phyloP scores from a whole-genome alignment of 1,140 invertebrate species.

The Hycleus phaleratus region DNA sequence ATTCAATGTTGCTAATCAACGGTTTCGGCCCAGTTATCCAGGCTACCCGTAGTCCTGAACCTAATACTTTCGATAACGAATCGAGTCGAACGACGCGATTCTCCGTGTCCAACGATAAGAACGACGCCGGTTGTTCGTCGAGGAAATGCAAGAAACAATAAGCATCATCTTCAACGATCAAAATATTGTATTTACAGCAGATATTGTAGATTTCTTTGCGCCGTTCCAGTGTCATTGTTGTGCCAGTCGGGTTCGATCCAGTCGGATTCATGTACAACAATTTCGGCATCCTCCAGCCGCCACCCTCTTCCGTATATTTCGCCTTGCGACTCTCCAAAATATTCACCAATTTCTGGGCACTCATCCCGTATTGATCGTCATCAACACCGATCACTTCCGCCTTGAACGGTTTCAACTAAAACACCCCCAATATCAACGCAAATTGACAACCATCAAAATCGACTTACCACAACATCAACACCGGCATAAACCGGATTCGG shows the following conservation, averaged over 20 bases:
- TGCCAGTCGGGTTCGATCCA: conserved; percentile 63
- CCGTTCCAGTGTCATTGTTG: conserved; percentile 55
- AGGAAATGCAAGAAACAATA: conserved; percentile 66
- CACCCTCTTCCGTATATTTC: conserved; percentile 36
- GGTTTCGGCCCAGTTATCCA: conserved; percentile 61
- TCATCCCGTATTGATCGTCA: conserved; percentile 47
- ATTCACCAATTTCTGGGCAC: conserved; percentile 42
- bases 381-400: conserved; percentile 45
- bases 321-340: conserved; percentile 42
- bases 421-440: conserved; percentile 3
- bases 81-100: conserved; percentile 71
- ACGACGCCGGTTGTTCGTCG: conserved; percentile 54
- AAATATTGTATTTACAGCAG: conserved; percentile 65
- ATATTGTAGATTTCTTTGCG: conserved; percentile 65
- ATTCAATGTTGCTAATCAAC: conserved; percentile 53
- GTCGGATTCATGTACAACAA: conserved; percentile 54
- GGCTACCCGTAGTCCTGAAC: conserved; percentile 61
- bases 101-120: conserved; percentile 67
- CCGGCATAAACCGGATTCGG: conserved; percentile 65
- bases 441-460: background rate
- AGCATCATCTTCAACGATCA: conserved; percentile 77
- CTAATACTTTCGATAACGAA: conserved; percentile 73
- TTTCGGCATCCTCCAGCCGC: conserved; percentile 49
- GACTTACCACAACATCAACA: conserved; percentile 56
- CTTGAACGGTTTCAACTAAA: conserved; percentile 46